Evolutionary conservation across 2,888 invertebrate genomes (phyloP).

Genomic region (Dryadula phaetusa): DNA sequence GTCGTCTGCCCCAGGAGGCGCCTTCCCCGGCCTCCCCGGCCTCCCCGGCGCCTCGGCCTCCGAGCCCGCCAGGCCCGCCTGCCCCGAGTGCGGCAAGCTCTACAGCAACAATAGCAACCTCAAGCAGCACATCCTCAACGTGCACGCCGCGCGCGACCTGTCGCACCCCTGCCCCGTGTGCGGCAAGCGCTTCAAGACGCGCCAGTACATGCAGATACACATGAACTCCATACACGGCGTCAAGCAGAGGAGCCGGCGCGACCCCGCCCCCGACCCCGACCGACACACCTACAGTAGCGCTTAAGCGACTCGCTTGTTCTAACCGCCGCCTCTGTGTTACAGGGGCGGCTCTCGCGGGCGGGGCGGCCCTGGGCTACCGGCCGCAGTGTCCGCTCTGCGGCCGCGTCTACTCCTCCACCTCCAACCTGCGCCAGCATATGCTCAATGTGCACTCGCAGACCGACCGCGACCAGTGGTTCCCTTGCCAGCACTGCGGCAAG

Average conservation of each 20-base stretch:
- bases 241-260: slow-evolving; percentile 81
- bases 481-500: slow-evolving; percentile 89
- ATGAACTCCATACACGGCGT: slow-evolving; percentile 88
- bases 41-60: slow-evolving; percentile 62
- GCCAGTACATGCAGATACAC: slow-evolving; percentile 89
- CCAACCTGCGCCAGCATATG: slow-evolving; percentile 90
- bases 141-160: slow-evolving; percentile 85
- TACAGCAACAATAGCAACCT: slow-evolving; percentile 88
- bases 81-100: slow-evolving; percentile 87
- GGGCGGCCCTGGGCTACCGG: slow-evolving; percentile 82
- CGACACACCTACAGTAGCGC: slow-evolving; percentile 75
- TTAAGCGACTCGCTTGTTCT: slow-evolving; percentile 64
- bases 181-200: slow-evolving; percentile 87
- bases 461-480: slow-evolving; percentile 88
- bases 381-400: slow-evolving; percentile 89
- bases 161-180: slow-evolving; percentile 86
- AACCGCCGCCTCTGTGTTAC: slow-evolving; percentile 87
- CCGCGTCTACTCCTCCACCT: slow-evolving; percentile 88
- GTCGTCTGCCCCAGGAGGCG: slow-evolving; percentile 80
- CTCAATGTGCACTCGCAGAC: slow-evolving; percentile 90
- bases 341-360: slow-evolving; percentile 86
- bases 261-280: slow-evolving; percentile 63
- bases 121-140: slow-evolving; percentile 88
- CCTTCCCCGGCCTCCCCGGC: slow-evolving; percentile 56
- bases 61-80: slow-evolving; percentile 84